Conservation (phyloP, 2,113 vertebrate species). For the Apaloderma vittatum region DNA sequence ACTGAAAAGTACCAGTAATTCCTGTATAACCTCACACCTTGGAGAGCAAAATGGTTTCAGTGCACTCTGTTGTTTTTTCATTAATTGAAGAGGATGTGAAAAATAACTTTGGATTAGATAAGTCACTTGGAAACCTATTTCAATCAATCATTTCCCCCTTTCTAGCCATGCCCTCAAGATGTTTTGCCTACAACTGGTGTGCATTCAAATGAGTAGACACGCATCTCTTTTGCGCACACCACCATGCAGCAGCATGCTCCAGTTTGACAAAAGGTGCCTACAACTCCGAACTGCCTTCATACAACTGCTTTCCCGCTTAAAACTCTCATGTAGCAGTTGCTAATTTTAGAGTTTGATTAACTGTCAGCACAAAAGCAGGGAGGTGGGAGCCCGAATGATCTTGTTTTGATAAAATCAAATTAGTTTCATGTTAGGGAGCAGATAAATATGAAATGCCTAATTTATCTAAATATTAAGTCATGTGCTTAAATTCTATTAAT, state of each 20-base stretch:
- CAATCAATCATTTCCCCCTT: constrained; percentile 61
- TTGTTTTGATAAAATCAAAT: background rate
- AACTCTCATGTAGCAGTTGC: rapidly evolving
- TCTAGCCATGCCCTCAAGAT: constrained; percentile 25
- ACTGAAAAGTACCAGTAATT: constrained; percentile 20
- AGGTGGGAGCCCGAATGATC: background rate
- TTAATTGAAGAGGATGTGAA: constrained; percentile 13
- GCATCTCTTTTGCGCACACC: background rate
- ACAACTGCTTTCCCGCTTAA: background rate
- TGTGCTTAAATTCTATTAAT: background rate
- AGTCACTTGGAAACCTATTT: constrained; percentile 47
- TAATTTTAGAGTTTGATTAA: background rate
- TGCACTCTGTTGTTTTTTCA: background rate
- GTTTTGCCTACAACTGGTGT: constrained; percentile 49
- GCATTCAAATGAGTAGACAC: background rate
- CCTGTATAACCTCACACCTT: constrained; percentile 50
- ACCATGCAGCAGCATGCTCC: constrained; percentile 5
- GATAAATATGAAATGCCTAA: background rate
- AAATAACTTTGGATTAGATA: constrained; percentile 51
- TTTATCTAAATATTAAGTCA: background rate
- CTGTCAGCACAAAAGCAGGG: background rate
- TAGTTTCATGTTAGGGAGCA: background rate
- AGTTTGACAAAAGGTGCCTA: background rate
- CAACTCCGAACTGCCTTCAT: background rate
- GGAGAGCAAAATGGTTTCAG: background rate